phyloP scores from a whole-genome alignment of 2,888 invertebrate species.

The Pandemis heparana region DNA sequence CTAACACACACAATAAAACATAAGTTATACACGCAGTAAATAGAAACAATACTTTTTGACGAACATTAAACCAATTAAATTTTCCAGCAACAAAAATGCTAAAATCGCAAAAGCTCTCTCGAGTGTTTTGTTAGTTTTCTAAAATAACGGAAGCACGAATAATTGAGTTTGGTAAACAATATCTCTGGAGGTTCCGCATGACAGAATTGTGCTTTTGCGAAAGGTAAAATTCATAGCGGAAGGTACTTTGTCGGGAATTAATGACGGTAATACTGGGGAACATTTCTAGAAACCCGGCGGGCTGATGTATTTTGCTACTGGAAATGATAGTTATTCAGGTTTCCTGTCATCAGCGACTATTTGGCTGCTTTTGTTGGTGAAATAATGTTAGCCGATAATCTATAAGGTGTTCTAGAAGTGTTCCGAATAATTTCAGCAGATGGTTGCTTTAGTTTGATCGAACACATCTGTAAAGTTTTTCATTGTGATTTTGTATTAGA shows the following conservation, averaged over 20 bases:
- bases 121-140: conserved; percentile 20
- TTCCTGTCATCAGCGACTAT: not conserved
- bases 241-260: conserved; percentile 2
- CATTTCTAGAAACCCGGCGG: not conserved
- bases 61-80: not conserved
- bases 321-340: not conserved
- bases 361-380: not conserved
- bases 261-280: not conserved
- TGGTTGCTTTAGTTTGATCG: no score
- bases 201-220: conserved; percentile 33
- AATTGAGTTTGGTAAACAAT: conserved; percentile 38
- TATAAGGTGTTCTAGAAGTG: no score
- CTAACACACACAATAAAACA: not conserved
- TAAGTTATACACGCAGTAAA: not conserved
- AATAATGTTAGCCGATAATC: not conserved
- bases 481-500: no score
- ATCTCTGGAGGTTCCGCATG: conserved; percentile 24
- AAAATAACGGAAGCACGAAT: conserved; percentile 30
- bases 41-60: not conserved
- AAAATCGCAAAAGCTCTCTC: conserved; percentile 15
- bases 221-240: conserved; percentile 26
- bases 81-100: not conserved
- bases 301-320: not conserved
- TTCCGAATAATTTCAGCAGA: no score
- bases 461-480: no score